Percentiles rank a stretch among this genome's conserved stretches.
Evolutionary conservation across 2,888 invertebrate genomes (phyloP).

Genomic region (Aphrophora alni): DNA sequence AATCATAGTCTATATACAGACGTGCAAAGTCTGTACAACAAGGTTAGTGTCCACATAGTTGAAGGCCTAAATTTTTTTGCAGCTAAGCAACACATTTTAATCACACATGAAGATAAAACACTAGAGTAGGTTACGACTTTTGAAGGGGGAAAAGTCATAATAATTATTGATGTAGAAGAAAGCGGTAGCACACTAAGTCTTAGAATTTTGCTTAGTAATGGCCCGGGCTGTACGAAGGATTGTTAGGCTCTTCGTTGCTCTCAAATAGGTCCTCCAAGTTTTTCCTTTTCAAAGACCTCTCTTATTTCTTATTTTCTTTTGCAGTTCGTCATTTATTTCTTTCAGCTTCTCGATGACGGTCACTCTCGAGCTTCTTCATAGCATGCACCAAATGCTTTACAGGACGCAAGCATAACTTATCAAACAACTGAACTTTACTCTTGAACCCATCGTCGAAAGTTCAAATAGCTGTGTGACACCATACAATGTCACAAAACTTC

Average conservation of each 20-base stretch:
- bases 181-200: too few species aligned
- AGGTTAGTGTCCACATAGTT: too few species aligned
- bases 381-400: too few species aligned
- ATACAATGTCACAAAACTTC: constrained; percentile 32
- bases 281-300: constrained; percentile 13
- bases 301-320: constrained; percentile 17
- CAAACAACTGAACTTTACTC: constrained; percentile 13
- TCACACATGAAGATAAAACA: too few species aligned
- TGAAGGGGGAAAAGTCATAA: too few species aligned
- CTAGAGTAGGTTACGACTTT: too few species aligned
- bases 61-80: too few species aligned
- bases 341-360: constrained; percentile 6
- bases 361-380: too few species aligned
- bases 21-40: too few species aligned
- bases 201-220: background rate
- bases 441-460: constrained; percentile 29
- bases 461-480: constrained; percentile 31
- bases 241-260: constrained; percentile 15
- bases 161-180: too few species aligned
- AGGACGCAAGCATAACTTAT: background rate
- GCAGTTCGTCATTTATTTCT: background rate
- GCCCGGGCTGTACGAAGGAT: background rate
- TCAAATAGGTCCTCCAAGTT: constrained; percentile 11
- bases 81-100: too few species aligned
- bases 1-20: too few species aligned